phyloP scores from a whole-genome alignment of 2,797 vertebrate genomes.

The Macrochelys suwanniensis region DNA sequence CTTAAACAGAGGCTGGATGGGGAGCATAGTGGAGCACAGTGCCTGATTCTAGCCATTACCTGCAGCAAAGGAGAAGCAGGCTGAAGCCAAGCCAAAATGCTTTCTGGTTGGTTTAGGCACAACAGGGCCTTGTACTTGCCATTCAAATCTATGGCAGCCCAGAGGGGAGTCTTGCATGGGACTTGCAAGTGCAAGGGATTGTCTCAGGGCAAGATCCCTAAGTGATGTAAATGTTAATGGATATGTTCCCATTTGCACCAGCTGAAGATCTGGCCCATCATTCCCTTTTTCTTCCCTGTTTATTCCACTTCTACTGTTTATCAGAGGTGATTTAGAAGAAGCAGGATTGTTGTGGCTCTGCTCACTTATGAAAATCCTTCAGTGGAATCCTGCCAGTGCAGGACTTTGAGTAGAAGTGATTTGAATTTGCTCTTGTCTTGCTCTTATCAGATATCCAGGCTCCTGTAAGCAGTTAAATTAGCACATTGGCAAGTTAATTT shows the following conservation, averaged over 20 bases:
- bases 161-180: no score
- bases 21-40: no score
- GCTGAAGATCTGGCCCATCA: not conserved
- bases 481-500: not conserved
- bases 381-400: not conserved
- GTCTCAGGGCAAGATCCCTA: not conserved
- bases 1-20: no score
- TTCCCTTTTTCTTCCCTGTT: not conserved
- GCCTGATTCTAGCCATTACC: no score
- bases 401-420: constrained; percentile 7
- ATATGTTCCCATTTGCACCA: not conserved
- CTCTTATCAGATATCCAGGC: not conserved
- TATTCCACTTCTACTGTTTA: not conserved
- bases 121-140: no score
- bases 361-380: not conserved
- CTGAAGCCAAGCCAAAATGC: no score
- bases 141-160: no score
- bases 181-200: not conserved
- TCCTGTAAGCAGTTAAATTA: not conserved
- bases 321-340: not conserved
- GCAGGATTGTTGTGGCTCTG: not conserved
- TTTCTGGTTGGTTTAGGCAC: no score
- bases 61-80: no score
- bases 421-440: not conserved
- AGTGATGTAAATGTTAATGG: not conserved